Conservation (phyloP, 2,888 invertebrate species). For the Caenorhabditis doughertyi region DNA sequence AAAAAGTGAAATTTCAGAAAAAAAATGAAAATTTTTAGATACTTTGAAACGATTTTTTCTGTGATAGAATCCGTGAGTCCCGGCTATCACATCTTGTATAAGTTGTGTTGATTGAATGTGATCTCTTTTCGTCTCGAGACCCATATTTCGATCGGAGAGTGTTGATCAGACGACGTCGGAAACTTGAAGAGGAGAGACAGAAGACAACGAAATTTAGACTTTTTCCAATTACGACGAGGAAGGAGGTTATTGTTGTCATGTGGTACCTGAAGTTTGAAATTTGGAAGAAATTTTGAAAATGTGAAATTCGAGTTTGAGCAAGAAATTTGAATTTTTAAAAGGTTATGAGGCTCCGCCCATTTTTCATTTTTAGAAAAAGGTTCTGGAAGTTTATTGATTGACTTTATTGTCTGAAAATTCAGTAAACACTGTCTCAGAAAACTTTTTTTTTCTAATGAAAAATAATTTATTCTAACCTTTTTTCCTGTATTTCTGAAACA, state of each 20-base stretch:
- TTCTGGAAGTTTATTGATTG: too few relatives aligned
- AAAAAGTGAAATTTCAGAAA: not conserved
- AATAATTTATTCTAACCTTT: too few relatives aligned
- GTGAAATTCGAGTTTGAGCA: too few relatives aligned
- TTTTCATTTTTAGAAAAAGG: too few relatives aligned
- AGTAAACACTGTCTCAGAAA: too few relatives aligned
- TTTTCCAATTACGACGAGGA: conserved; percentile 79
- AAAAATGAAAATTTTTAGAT: too few relatives aligned
- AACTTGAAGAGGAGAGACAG: conserved; percentile 75
- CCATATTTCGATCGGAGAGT: conserved; percentile 67
- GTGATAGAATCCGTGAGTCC: conserved; percentile 68
- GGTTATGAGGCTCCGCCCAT: too few relatives aligned
- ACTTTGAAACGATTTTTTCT: conserved; percentile 71
- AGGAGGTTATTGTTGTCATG: conserved; percentile 67
- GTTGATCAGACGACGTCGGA: conserved; percentile 72
- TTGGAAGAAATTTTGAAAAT: too few relatives aligned
- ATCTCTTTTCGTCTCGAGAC: conserved; percentile 66
- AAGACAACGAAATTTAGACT: conserved; percentile 78
- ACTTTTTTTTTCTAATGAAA: too few relatives aligned
- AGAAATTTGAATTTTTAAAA: too few relatives aligned
- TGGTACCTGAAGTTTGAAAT: conserved; percentile 69
- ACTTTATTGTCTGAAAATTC: too few relatives aligned
- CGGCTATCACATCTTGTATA: conserved; percentile 69
- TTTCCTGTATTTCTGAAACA: too few relatives aligned
- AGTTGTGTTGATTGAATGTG: conserved; percentile 66